Evolutionary conservation across 2,888 invertebrate species (phyloP).

Genomic region (Halictus quadricinctus): DNA sequence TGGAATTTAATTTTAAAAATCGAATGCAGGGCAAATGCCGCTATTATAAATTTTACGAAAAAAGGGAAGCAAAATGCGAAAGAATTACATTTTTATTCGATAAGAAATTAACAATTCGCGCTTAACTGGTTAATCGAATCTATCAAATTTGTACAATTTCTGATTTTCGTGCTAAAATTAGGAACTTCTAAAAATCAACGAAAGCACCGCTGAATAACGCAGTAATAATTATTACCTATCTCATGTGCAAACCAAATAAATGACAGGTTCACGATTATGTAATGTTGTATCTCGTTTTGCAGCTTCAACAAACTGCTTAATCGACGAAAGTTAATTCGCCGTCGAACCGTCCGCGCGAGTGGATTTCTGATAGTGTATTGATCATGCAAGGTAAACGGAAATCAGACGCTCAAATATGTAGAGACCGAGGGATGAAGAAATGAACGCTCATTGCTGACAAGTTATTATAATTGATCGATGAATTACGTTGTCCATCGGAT

Average conservation of each 20-base stretch:
- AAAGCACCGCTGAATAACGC: too few relatives aligned
- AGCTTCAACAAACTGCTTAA: neutral
- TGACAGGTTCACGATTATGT: neutral
- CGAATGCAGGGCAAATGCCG: too few relatives aligned
- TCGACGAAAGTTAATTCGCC: neutral
- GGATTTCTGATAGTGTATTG: neutral
- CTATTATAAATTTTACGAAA: too few relatives aligned
- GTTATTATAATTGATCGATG: neutral
- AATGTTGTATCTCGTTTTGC: neutral
- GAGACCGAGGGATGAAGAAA: neutral
- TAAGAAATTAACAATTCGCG: too few relatives aligned
- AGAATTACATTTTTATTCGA: too few relatives aligned
- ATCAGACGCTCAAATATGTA: neutral
- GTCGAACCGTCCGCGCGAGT: neutral
- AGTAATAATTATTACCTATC: neutral
- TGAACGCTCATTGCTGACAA: neutral
- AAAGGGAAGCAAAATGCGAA: too few relatives aligned
- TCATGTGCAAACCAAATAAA: neutral
- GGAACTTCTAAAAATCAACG: too few relatives aligned
- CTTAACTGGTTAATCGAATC: too few relatives aligned
- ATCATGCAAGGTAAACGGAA: neutral
- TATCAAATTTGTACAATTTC: too few relatives aligned
- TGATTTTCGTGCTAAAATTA: too few relatives aligned
- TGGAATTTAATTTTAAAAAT: too few relatives aligned
- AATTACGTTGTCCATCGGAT: neutral